Conservation (phyloP, 2,888 invertebrate species). For the Harmothoe impar region DNA sequence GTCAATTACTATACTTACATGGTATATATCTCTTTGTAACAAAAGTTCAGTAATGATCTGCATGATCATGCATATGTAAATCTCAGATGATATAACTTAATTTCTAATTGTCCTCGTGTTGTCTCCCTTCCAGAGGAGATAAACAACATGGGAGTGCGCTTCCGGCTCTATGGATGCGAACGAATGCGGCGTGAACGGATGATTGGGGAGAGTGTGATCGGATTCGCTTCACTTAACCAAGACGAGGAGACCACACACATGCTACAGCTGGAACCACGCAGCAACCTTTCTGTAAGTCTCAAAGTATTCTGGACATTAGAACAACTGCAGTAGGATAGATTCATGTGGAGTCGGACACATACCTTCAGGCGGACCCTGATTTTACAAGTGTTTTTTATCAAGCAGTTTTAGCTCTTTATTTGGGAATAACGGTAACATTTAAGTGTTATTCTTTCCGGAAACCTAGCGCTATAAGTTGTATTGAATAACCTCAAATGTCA, state of each 20-base stretch:
- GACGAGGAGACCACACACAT: conserved; percentile 95
- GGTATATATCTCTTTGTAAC: no score
- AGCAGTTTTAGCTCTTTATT: no score
- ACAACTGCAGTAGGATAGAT: background rate
- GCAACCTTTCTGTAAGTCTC: conserved; percentile 80
- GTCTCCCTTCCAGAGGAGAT: conserved; percentile 89
- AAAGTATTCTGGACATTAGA: no score
- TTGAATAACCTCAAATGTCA: no score
- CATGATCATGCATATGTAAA: no score
- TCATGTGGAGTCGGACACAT: no score
- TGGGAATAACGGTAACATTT: background rate
- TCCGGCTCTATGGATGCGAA: conserved; percentile 95
- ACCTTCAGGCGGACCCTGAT: no score
- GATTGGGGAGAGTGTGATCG: conserved; percentile 94
- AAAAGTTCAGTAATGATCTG: no score
- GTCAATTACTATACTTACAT: no score
- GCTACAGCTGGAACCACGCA: conserved; percentile 89
- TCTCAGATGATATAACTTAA: no score
- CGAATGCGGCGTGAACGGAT: conserved; percentile 95
- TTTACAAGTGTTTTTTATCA: no score
- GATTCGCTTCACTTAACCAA: conserved; percentile 94
- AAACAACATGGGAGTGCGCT: conserved; percentile 93
- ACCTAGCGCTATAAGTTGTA: no score
- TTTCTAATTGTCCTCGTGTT: background rate
- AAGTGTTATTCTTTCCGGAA: conserved; percentile 73